phyloP scores from a whole-genome alignment of 2,797 vertebrate species.

The Silurus aristotelis region DNA sequence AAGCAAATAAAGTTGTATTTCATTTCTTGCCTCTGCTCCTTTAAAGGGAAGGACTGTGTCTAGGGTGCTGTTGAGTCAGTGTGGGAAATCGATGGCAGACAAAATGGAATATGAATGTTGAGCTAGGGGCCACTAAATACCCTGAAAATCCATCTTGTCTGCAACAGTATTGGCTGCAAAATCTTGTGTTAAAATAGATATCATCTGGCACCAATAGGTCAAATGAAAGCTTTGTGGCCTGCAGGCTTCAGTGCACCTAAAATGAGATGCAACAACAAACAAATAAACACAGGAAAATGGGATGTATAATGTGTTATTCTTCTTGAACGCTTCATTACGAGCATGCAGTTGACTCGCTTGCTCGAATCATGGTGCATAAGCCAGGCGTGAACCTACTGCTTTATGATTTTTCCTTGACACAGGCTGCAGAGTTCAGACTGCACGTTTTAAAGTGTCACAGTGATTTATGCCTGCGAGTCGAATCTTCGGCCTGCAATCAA shows the following conservation, averaged over 20 bases:
- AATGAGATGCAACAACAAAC: not conserved
- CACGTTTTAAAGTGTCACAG: constrained; percentile 44
- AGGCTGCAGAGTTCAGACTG: constrained; percentile 28
- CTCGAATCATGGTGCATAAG: constrained; percentile 30
- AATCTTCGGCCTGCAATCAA: constrained; percentile 41
- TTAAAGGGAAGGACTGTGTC: constrained; percentile 17
- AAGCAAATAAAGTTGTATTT: constrained; percentile 29
- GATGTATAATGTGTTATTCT: constrained; percentile 12
- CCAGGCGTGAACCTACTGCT: constrained; percentile 25
- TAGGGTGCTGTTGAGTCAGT: constrained; percentile 19
- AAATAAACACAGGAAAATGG: not conserved
- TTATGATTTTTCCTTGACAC: constrained; percentile 42
- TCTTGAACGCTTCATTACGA: constrained; percentile 8
- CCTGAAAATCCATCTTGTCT: constrained; percentile 41
- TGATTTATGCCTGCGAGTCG: constrained; percentile 45
- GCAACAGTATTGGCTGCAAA: constrained; percentile 22
- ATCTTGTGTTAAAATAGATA: constrained; percentile 34
- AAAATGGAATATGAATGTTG: constrained; percentile 45
- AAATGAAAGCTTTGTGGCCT: constrained; percentile 29
- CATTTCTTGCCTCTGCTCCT: constrained; percentile 15
- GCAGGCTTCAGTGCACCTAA: constrained; percentile 2
- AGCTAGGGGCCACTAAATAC: constrained; percentile 38
- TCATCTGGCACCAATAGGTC: constrained; percentile 32
- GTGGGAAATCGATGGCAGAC: constrained; percentile 40
- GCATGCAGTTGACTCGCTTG: constrained; percentile 9